Base-by-base conservation (phyloP, 2,113 vertebrate genomes). In the Aix galericulata region DNA sequence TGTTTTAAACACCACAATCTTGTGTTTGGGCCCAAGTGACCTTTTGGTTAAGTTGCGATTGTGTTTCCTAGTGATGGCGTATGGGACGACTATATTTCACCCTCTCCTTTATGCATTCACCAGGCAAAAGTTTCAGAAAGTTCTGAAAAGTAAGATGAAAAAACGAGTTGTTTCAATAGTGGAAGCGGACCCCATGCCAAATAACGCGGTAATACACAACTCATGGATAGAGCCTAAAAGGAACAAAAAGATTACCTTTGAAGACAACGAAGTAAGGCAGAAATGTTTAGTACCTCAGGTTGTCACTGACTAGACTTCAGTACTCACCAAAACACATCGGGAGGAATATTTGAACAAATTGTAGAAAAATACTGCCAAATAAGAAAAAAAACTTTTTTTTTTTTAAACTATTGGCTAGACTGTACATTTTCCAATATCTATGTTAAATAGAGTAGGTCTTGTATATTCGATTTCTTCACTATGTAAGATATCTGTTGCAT, bases 131-230 rank as follows among this genome's bases (percentile, higher is more conserved):
- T 99, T 99, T 96, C 99, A 99, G 97, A 99, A 99, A 94, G 99
- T 99, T 77, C 97, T 99, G 90, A 99, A 99, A 98, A 99, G 99
- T 97, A 99, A 99, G 98, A 99, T 99, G 99, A 99, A 99, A 98
- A 99, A 99, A 92, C 95, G 99, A 88, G 99, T 99, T 56, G 99
- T 99, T 97, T 99, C 99, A 17, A 99, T 99, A 96, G 99, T 99
- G 78, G 99, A 99, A 98, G 99, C 99, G 32, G 99, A 99, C 64
- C 99, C 99, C 18, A 97, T 99, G 94, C 99, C 99, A 79, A 99
- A 99, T 95, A 99, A 99, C 1, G 98, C 99, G 87, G 98, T 99
- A 93, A 99, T 99, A 96, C 99, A 99, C 95, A 99, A 99, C 95
- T 99, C 99, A 85, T 99, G 99, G 99, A 99, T 99, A 89, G 99